These are phyloP conservation scores for Empidonax traillii DNA, from an alignment of 2,113 vertebrate species.

Conservation along the genomic window DNA sequence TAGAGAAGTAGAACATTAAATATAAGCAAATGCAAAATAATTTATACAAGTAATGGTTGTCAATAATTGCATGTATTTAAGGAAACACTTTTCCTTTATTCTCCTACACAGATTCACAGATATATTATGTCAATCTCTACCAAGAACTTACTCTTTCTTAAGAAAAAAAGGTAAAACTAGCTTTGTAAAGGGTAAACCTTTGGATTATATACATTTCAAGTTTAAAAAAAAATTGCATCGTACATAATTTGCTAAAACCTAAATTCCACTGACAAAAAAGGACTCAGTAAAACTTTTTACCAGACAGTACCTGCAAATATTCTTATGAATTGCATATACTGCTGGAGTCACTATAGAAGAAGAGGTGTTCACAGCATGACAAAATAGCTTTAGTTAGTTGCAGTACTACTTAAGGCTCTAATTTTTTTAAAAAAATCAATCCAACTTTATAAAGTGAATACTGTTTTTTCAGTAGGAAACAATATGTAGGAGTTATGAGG, in stretches of 20 bases:
- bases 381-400: conserved; percentile 42
- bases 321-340: neutral
- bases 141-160: neutral
- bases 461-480: neutral
- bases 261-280: conserved; percentile 11
- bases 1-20: neutral
- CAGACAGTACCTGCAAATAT: neutral
- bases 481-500: neutral
- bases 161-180: neutral
- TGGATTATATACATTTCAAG: neutral
- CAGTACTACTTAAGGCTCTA: neutral
- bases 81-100: neutral
- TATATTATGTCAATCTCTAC: neutral
- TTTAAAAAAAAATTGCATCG: neutral
- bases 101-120: neutral
- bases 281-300: neutral
- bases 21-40: neutral
- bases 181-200: neutral
- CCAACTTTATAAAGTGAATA: conserved; percentile 13
- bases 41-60: neutral
- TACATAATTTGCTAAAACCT: neutral
- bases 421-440: neutral
- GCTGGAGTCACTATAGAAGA: neutral
- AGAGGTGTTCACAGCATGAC: conserved; percentile 19
- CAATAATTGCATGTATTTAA: neutral